Percentiles rank a stretch among this genome's conserved stretches.
Evolutionary conservation across 2,113 vertebrate genomes (phyloP).

Genomic region (Ictalurus furcatus): DNA sequence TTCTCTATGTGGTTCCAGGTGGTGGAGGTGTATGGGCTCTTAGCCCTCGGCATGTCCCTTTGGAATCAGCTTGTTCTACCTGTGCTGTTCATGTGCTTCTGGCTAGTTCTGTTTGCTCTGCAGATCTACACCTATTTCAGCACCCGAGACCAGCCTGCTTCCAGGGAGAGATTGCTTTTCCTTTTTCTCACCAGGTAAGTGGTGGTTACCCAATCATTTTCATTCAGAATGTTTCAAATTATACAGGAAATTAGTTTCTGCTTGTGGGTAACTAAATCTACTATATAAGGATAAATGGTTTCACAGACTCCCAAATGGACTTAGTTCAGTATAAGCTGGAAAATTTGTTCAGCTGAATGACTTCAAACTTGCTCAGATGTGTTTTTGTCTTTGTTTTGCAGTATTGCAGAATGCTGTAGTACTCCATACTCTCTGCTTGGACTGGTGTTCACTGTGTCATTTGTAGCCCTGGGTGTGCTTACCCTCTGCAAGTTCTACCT

Average conservation of each 20-base stretch:
- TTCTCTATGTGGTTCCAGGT: conserved; percentile 72
- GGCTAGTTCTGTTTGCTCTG: conserved; percentile 94
- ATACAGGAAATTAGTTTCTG: background rate
- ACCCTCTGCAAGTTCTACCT: conserved; percentile 99
- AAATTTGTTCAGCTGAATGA: background rate
- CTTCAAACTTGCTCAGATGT: background rate
- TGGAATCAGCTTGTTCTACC: conserved; percentile 98
- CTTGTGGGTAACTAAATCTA: background rate
- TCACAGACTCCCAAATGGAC: background rate
- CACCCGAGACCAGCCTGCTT: conserved; percentile 93
- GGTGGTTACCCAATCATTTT: background rate
- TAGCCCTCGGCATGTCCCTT: conserved; percentile 96
- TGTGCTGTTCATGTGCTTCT: conserved; percentile 98
- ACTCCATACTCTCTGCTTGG: conserved; percentile 95
- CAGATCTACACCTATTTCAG: conserved; percentile 99
- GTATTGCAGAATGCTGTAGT: conserved; percentile 97
- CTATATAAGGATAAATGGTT: background rate
- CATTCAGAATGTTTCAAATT: background rate
- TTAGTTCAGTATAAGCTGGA: background rate
- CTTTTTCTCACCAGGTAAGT: conserved; percentile 93
- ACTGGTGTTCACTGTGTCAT: conserved; percentile 96
- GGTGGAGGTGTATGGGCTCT: conserved; percentile 94
- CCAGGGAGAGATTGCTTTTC: conserved; percentile 94
- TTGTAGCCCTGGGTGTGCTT: conserved; percentile 92
- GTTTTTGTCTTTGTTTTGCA: conserved; percentile 56